These are phyloP conservation scores for Halictus rubicundus DNA, from an alignment of 1,140 invertebrate genomes.

Conservation along the genomic window DNA sequence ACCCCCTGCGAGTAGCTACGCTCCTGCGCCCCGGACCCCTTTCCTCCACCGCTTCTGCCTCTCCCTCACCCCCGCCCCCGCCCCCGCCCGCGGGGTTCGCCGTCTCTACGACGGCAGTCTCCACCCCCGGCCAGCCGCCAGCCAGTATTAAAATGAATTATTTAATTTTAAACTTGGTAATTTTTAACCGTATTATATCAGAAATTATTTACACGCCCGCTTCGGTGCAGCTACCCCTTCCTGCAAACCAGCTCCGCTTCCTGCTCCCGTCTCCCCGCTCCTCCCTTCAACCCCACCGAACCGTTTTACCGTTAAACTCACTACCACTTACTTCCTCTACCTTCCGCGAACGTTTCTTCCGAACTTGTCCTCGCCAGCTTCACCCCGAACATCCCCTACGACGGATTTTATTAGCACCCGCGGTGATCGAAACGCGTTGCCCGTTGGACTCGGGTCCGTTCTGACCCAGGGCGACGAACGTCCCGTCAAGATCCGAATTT, in stretches of 20 bases:
- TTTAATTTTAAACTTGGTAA: constrained; percentile 81
- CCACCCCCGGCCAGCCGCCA: constrained; percentile 62
- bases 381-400: background rate
- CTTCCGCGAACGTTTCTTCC: constrained; percentile 45
- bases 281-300: background rate
- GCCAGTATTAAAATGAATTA: constrained; percentile 81
- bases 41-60: constrained; percentile 27
- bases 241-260: constrained; percentile 8
- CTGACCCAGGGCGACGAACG: no score
- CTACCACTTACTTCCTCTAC: constrained; percentile 55
- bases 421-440: background rate
- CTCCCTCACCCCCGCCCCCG: constrained; percentile 41
- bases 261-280: background rate
- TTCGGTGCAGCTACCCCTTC: constrained; percentile 62
- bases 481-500: no score
- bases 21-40: constrained; percentile 57
- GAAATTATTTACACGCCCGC: constrained; percentile 78
- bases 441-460: no score
- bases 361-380: constrained; percentile 43
- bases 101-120: constrained; percentile 59
- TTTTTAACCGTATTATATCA: constrained; percentile 80
- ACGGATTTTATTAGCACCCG: background rate
- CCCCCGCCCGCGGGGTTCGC: constrained; percentile 58
- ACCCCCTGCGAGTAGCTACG: constrained; percentile 59
- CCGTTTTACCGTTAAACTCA: constrained; percentile 43